A percentile compares a stretch with the other conserved stretches of the same genome.
Conservation (phyloP, 2,888 invertebrate genomes). For the Amphimallon solstitiale region DNA sequence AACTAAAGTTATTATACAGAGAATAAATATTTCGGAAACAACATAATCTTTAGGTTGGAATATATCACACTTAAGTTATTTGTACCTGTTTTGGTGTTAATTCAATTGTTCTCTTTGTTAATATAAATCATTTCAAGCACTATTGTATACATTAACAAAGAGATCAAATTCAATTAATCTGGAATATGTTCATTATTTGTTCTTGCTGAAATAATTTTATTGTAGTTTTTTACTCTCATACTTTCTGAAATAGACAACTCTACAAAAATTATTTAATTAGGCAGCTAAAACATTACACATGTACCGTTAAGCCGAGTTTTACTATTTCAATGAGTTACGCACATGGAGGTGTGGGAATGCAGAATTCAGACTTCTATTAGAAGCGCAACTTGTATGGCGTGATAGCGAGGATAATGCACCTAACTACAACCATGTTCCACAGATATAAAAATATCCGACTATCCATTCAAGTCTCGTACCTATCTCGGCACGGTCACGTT, state of each 20-base stretch:
- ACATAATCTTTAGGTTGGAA: too few relatives aligned
- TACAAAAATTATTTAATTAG: conserved; percentile 17
- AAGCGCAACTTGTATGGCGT: conserved; percentile 40
- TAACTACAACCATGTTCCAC: conserved; percentile 30
- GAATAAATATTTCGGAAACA: too few relatives aligned
- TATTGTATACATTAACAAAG: too few relatives aligned
- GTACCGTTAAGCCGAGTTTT: conserved; percentile 2
- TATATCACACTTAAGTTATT: too few relatives aligned
- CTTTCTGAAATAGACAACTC: background rate
- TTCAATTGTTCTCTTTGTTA: too few relatives aligned
- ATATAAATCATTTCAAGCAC: too few relatives aligned
- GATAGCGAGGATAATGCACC: conserved; percentile 46
- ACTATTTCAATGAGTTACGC: conserved; percentile 22
- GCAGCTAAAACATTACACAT: conserved; percentile 1
- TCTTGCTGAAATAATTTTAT: conserved; percentile 20
- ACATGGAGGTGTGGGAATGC: conserved; percentile 44
- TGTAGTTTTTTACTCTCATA: background rate
- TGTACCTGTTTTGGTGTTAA: too few relatives aligned
- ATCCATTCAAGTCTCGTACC: conserved; percentile 36
- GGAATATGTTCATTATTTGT: too few relatives aligned
- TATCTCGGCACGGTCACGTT: conserved; percentile 25
- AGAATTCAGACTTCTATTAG: conserved; percentile 38
- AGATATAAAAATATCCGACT: conserved; percentile 38
- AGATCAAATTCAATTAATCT: background rate
- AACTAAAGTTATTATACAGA: too few relatives aligned